These are phyloP conservation scores for Lithophane leautieri DNA, from an alignment of 2,888 invertebrate genomes.

Conservation along the genomic window DNA sequence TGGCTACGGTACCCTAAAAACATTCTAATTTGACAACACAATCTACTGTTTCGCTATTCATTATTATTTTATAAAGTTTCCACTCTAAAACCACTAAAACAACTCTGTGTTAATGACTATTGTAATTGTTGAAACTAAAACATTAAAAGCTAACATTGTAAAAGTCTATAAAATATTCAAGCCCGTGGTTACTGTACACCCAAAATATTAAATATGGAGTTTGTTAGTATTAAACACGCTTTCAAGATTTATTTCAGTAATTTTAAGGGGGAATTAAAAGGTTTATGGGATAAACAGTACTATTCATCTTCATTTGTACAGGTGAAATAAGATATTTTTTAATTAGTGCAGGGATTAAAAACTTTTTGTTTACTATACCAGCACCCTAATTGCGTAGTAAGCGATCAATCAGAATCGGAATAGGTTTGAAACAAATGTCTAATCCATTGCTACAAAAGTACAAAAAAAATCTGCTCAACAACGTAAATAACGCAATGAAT, in stretches of 20 bases:
- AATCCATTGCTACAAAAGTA: too few species aligned
- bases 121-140: slow-evolving; percentile 10
- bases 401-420: too few species aligned
- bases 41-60: neutral
- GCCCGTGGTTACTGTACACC: slow-evolving; percentile 31
- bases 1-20: neutral
- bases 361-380: neutral
- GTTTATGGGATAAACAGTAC: slow-evolving; percentile 40
- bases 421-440: too few species aligned
- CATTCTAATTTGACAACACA: neutral
- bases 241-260: slow-evolving; percentile 53
- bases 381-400: too few species aligned
- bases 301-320: slow-evolving; percentile 18
- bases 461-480: too few species aligned
- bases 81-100: slow-evolving; percentile 20
- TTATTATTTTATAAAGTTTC: neutral
- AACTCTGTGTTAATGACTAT: neutral
- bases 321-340: slow-evolving; percentile 18
- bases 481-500: too few species aligned
- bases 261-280: slow-evolving; percentile 37
- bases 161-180: slow-evolving; percentile 31
- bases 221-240: slow-evolving; percentile 55
- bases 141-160: neutral
- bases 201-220: slow-evolving; percentile 54
- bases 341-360: slow-evolving; percentile 6